Percentiles rank a stretch among this genome's conserved stretches.
Conservation (phyloP, 2,888 invertebrate species). For the Acrobasis suavella region DNA sequence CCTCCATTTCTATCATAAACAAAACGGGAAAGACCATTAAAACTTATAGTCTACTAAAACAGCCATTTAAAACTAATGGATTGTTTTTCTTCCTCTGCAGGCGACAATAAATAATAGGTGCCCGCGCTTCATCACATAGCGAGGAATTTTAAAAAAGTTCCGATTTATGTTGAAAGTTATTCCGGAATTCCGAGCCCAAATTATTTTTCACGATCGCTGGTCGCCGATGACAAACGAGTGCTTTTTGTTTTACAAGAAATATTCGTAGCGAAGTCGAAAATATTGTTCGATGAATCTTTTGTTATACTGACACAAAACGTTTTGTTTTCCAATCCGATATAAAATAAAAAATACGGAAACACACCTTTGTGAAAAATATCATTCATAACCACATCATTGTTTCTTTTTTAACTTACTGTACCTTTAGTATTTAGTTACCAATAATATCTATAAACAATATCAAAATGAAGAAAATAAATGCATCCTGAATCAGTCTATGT, state of each 20-base stretch:
- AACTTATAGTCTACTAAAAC: neutral
- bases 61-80: constrained; percentile 8
- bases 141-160: constrained; percentile 16
- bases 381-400: no score
- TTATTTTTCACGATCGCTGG: constrained; percentile 19
- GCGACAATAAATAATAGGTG: constrained; percentile 19
- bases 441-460: no score
- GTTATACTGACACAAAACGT: constrained; percentile 3
- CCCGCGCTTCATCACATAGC: constrained; percentile 2
- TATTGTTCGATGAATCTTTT: constrained; percentile 12
- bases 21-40: neutral
- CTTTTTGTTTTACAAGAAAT: constrained; percentile 17
- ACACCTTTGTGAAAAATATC: no score
- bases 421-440: no score
- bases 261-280: constrained; percentile 15
- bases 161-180: constrained; percentile 23
- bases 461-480: neutral
- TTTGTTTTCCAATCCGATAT: neutral
- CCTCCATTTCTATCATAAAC: no score
- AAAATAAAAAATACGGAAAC: no score
- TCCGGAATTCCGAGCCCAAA: constrained; percentile 6
- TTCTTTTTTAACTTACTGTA: no score
- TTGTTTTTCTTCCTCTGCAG: constrained; percentile 16
- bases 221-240: constrained; percentile 15
- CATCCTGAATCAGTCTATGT: no score